These are phyloP conservation scores for Tipula unca DNA, from an alignment of 2,888 invertebrate species.

Conservation along the genomic window DNA sequence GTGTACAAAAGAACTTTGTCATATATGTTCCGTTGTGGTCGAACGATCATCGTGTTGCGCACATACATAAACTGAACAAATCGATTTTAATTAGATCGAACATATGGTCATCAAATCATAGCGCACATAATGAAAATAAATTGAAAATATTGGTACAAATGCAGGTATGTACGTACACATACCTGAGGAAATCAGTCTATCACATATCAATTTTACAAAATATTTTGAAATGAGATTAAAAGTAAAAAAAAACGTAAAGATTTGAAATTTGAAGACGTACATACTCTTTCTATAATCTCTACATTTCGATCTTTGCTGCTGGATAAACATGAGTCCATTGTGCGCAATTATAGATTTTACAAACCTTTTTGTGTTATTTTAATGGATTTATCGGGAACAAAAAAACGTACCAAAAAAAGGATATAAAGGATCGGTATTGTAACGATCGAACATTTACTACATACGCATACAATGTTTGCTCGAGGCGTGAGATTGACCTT, in stretches of 20 bases:
- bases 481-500: background rate
- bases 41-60: background rate
- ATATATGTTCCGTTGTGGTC: background rate
- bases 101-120: background rate
- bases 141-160: background rate
- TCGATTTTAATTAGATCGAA: background rate
- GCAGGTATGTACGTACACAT: background rate
- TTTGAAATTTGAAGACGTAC: background rate
- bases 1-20: background rate
- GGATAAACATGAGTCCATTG: background rate
- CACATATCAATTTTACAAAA: background rate
- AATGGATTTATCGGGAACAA: background rate
- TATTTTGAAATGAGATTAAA: background rate
- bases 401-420: background rate
- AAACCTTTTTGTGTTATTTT: conserved; percentile 1
- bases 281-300: background rate
- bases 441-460: background rate
- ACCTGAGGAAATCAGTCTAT: background rate
- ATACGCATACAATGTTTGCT: background rate
- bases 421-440: background rate
- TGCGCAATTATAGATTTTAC: background rate
- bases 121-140: background rate
- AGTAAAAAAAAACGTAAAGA: too few species aligned
- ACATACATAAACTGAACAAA: background rate
- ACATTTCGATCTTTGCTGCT: background rate